Conservation (phyloP, 1,140 invertebrate species). For the Bombus polaris region DNA sequence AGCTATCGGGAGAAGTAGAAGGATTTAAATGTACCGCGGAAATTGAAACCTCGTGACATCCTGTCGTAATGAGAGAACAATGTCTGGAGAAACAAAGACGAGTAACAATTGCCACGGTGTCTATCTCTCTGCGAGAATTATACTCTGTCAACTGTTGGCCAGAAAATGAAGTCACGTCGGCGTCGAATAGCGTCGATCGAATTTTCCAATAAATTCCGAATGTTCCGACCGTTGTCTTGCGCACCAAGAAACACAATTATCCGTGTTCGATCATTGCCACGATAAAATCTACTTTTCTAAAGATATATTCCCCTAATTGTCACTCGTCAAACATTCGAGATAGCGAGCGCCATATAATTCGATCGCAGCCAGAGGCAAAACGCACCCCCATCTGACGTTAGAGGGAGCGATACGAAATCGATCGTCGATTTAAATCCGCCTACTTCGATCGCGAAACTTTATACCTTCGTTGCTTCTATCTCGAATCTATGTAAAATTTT, state of each 20-base stretch:
- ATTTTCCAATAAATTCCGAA: background rate
- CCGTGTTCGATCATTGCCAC: too few relatives aligned
- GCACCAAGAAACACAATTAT: background rate
- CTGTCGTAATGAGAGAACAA: slow-evolving; percentile 49
- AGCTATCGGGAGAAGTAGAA: slow-evolving; percentile 45
- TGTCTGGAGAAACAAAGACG: slow-evolving; percentile 51
- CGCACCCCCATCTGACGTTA: background rate
- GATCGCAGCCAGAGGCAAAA: slow-evolving; percentile 25
- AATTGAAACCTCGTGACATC: slow-evolving; percentile 60
- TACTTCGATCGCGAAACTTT: background rate
- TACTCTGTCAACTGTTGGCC: background rate
- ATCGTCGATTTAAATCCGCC: background rate
- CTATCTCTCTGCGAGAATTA: slow-evolving; percentile 21
- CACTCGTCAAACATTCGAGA: slow-evolving; percentile 15
- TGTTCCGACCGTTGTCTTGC: background rate
- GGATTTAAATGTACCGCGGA: slow-evolving; percentile 56
- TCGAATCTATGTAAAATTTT: background rate
- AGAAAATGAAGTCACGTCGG: slow-evolving; percentile 26
- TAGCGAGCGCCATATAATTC: slow-evolving; percentile 14
- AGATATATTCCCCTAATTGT: background rate
- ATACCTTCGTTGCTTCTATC: too few relatives aligned
- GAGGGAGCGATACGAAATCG: slow-evolving; percentile 1
- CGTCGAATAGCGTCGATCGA: background rate
- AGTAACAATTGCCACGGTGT: slow-evolving; percentile 44
- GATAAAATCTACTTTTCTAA: background rate